A percentile compares a stretch with the other conserved stretches of the same genome.
Evolutionary conservation across 2,113 vertebrate species (phyloP).

Genomic region (Eretmodus cyanostictus): DNA sequence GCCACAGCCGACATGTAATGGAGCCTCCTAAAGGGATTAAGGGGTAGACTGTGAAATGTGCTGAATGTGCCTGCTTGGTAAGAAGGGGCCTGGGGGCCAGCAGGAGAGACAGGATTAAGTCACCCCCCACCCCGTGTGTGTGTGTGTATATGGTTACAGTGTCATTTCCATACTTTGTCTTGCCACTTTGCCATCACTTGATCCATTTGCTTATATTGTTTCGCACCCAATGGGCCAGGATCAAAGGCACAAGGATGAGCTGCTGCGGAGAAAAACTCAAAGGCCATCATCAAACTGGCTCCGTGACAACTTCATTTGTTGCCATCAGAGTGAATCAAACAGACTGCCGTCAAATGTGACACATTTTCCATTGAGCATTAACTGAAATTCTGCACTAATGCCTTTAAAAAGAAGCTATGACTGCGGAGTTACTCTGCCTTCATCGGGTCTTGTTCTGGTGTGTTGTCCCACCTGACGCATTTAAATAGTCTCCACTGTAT

Average conservation of each 20-base stretch:
- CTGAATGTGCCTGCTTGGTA: conserved; percentile 45
- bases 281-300: not conserved
- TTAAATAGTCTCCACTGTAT: not conserved
- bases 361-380: not conserved
- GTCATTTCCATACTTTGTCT: not conserved
- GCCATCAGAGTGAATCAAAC: not conserved
- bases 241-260: not conserved
- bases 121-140: not conserved
- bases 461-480: not conserved
- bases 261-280: not conserved
- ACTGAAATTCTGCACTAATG: not conserved
- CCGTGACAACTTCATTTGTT: not conserved
- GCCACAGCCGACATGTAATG: conserved; percentile 53
- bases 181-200: not conserved
- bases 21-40: conserved; percentile 63
- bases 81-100: conserved; percentile 31
- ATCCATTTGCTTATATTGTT: not conserved
- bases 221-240: not conserved
- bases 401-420: not conserved
- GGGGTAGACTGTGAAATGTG: conserved; percentile 59
- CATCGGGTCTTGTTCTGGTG: not conserved
- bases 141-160: not conserved
- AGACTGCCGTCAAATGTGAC: not conserved
- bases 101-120: conserved; percentile 51
- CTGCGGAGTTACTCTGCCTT: not conserved